Conservation (phyloP, 2,888 invertebrate species). For the Parnassius mnemosyne region DNA sequence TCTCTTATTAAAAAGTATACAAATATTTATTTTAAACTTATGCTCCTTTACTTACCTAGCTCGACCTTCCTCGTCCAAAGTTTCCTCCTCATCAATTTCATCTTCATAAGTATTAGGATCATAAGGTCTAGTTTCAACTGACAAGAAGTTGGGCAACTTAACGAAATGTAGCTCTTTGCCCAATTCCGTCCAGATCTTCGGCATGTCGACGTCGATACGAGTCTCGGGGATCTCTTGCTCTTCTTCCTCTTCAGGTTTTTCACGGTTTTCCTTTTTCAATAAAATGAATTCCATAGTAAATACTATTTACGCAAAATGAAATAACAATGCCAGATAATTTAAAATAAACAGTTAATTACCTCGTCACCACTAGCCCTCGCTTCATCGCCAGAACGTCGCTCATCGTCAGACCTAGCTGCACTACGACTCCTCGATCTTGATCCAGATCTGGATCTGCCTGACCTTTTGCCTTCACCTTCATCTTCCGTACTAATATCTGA, state of each 20-base stretch:
- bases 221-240: constrained; percentile 95
- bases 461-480: constrained; percentile 72
- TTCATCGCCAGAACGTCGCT: constrained; percentile 72
- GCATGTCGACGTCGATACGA: constrained; percentile 97
- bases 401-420: constrained; percentile 55
- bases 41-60: constrained; percentile 79
- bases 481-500: constrained; percentile 95
- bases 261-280: constrained; percentile 59
- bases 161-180: constrained; percentile 97
- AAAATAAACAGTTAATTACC: constrained; percentile 40
- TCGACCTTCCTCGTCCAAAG: constrained; percentile 97
- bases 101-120: constrained; percentile 97
- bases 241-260: constrained; percentile 84
- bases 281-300: background rate
- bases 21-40: background rate
- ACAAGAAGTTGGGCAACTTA: constrained; percentile 98
- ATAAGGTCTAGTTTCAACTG: constrained; percentile 98
- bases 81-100: constrained; percentile 99
- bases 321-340: background rate
- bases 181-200: constrained; percentile 94
- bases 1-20: too few species aligned
- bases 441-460: constrained; percentile 45
- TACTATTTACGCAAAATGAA: background rate
- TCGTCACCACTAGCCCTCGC: constrained; percentile 66
- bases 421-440: constrained; percentile 55